Base-by-base conservation (phyloP, 37 sponge, comb jelly and placozoan species). In the Ianthella basta region DNA sequence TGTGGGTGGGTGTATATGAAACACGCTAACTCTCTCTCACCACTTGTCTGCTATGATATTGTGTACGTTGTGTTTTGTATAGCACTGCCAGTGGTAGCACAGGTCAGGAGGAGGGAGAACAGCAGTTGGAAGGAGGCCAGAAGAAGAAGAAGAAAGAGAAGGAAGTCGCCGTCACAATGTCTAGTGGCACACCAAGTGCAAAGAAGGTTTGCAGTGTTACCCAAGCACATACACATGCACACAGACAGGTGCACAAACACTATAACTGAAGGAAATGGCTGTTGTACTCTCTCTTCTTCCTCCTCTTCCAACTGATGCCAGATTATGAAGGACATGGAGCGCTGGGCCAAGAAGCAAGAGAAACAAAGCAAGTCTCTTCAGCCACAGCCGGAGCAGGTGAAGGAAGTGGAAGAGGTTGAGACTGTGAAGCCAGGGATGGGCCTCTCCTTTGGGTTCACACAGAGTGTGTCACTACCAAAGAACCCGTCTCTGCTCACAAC, bases 311-410 rank as follows among this genome's bases (percentile, higher is more conserved):
- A n/a, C n/a, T n/a, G n/a, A n/a, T n/a, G n/a, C n/a, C n/a, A 96
- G 97, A 97, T 99, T 83, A 94, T 93, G 29, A 97, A 95, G 86
- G 94, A 97, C 83, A 97, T 97, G 97, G 97, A 96, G 83, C 66
- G 99, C 13, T 99, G 99, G 99, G 97, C 99, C 4, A 97, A 99
- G 91, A 86, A 79, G 33, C 86, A 92, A 24, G 97, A 96, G 83
- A 91, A 84, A 27, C 88, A 91, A 56, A 90, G 91, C 82, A 70
- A 88, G 19, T 34, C 37, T 8, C 90, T 88, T 30, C 83, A 89
- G 34, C 38, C 60, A 1, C 20, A 10, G 10, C 66, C 44, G 1
- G 82, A 82, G 41, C 23, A 35, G 24, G 59, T 55, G 29, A 60
- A 33, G 37, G 75, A 85, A 34, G 88, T 57, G 39, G 53, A 84